Evolutionary conservation across 1,140 invertebrate genomes (phyloP).

Genomic region (Caenorhabditis inopinata): DNA sequence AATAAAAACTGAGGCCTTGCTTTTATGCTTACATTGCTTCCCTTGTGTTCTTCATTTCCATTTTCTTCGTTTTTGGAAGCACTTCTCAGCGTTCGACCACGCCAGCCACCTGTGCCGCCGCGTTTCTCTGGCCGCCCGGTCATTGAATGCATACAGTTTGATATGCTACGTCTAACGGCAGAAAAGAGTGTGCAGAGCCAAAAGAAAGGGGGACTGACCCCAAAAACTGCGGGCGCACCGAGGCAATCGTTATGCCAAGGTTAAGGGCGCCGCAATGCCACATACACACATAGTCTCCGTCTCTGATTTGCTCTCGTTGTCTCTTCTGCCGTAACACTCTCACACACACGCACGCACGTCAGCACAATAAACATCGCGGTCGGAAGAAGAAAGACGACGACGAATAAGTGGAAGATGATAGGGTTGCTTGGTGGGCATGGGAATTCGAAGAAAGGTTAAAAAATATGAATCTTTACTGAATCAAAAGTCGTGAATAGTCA

Average conservation of each 20-base stretch:
- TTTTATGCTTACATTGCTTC: too few relatives aligned
- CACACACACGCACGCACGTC: neutral
- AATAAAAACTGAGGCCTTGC: too few relatives aligned
- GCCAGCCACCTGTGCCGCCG: too few relatives aligned
- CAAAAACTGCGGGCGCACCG: neutral
- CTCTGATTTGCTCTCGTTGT: neutral
- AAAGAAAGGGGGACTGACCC: slow-evolving; percentile 12
- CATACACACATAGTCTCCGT: neutral
- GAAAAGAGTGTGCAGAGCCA: neutral
- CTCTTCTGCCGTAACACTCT: neutral
- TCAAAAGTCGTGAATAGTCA: too few relatives aligned
- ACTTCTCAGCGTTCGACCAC: too few relatives aligned
- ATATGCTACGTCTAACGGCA: neutral
- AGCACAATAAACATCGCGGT: slow-evolving; percentile 18
- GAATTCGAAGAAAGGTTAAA: neutral
- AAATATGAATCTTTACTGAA: too few relatives aligned
- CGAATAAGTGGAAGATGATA: neutral
- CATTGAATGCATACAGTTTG: neutral
- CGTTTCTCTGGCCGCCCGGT: too few relatives aligned
- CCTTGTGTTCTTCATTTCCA: too few relatives aligned
- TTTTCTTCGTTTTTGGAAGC: too few relatives aligned
- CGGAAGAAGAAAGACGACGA: neutral
- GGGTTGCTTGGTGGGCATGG: neutral
- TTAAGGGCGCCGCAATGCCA: neutral
- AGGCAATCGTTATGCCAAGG: slow-evolving; percentile 9